Conservation (phyloP, 2,797 vertebrate species). For the Sardinella longiceps region DNA sequence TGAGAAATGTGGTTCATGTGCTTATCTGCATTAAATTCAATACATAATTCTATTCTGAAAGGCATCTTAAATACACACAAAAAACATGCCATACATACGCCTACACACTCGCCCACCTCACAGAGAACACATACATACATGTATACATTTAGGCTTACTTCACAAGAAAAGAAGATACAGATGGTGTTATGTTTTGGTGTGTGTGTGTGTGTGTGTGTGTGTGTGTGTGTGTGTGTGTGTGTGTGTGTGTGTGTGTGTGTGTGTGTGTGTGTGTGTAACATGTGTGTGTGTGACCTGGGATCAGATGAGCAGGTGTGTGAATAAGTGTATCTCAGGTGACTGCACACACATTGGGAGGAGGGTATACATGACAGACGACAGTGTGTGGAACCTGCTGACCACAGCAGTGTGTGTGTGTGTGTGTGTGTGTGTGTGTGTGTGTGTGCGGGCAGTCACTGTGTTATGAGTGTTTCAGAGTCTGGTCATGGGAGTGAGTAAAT, state of each 20-base stretch:
- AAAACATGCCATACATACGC: not conserved
- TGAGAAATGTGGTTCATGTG: too few relatives aligned
- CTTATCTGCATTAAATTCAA: not conserved
- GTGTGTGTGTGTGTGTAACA: not conserved
- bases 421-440: not conserved
- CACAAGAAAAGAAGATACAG: not conserved
- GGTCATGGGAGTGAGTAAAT: not conserved
- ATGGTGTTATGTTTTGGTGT: too few relatives aligned
- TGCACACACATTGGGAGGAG: not conserved
- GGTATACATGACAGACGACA: conserved; percentile 14
- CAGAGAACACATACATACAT: not conserved
- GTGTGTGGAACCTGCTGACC: not conserved
- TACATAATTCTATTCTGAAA: not conserved
- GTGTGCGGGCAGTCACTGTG: not conserved
- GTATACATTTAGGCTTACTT: not conserved
- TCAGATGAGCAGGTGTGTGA: not conserved
- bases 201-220: not conserved
- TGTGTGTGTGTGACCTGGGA: not conserved
- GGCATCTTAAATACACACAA: too few relatives aligned
- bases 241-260: conserved; percentile 12
- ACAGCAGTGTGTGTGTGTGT: not conserved
- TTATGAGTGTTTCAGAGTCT: not conserved
- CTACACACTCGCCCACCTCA: not conserved
- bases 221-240: conserved; percentile 17
- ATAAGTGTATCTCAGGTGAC: not conserved